Conservation (phyloP, 2,113 vertebrate species). For the Onychorhynchus coronatus region DNA sequence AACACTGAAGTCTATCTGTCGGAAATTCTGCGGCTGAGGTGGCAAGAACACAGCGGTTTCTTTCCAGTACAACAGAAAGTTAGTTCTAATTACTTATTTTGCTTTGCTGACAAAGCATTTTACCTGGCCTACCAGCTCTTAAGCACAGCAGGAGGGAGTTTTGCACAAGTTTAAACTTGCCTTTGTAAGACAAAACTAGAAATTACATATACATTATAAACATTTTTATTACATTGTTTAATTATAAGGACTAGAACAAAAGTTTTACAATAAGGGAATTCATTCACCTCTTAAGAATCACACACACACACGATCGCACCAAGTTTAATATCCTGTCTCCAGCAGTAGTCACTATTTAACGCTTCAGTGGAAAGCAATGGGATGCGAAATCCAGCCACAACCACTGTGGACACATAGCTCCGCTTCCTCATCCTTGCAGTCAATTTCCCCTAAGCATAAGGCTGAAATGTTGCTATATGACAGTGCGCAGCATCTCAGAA, state of each 20-base stretch:
- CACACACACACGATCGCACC: neutral
- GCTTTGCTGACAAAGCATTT: slow-evolving; percentile 3
- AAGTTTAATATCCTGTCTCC: slow-evolving; percentile 35
- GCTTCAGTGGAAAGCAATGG: neutral
- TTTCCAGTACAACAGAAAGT: neutral
- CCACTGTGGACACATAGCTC: neutral
- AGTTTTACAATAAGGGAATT: neutral
- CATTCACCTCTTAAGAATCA: neutral
- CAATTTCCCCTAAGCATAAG: slow-evolving; percentile 21
- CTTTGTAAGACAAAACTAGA: neutral
- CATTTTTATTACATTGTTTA: neutral
- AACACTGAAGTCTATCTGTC: neutral
- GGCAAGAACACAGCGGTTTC: neutral
- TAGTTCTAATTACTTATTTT: neutral
- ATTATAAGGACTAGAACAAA: neutral
- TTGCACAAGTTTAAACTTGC: neutral
- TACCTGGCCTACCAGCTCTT: neutral
- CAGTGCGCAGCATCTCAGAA: neutral
- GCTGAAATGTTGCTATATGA: neutral
- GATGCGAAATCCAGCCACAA: slow-evolving; percentile 16
- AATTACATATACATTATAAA: neutral
- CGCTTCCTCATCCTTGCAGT: slow-evolving; percentile 15
- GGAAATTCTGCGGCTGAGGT: neutral
- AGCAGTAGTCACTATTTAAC: neutral
- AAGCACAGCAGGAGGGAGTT: neutral